Evolutionary conservation across 23 tunicate species (phyloP), one percentile per base, ranked within the genome.

Genomic region (Trididemnum miniatum): DNA sequence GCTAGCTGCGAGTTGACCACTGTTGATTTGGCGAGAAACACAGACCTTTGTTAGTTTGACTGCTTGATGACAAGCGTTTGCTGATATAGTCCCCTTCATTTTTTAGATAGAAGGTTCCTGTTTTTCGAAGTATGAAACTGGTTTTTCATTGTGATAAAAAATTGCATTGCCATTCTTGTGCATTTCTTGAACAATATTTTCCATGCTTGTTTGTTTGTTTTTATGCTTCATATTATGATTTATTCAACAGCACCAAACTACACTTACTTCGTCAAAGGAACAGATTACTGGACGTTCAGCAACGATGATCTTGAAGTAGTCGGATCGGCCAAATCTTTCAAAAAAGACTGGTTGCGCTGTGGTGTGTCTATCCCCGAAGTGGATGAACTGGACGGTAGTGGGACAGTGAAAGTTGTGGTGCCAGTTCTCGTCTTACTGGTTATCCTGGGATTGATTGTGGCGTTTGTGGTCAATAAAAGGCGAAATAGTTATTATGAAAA

Each of bases 251-350:
- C 89, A 44, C 76, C 51, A 59, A 92, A 92, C 64, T 63, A 81
- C 77, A 92, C 97, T 20, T 93, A 93, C 59, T 93, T 93, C 44
- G 93, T 93, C 33, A 88, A 88, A 66, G 98, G 98, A 26, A 88
- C 72, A 39, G 52, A 84, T 24, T 93, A 88, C 35, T 84, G 87
- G 86, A 84, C 35, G 5, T 93, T 88, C 34, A 65, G 88, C 80
- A 83, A 87, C 54, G 51, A 78, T 34, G 44, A 84, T 1, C 52
- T 88, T 51, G 37, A 75, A 63, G 89, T 76, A 0, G 79, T 88
- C 1, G 76, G 25, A 34, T 63, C 57, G 35, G 65, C 84, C 1
- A 64, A 71, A 24, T 83, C 83, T 5, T 93, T 93, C 59, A 38
- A 44, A 0, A 30, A 57, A n/a, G 93, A 93, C 76, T 93, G 88